These are phyloP conservation scores for Polia nebulosa DNA, from an alignment of 2,888 invertebrate species.

Conservation along the genomic window DNA sequence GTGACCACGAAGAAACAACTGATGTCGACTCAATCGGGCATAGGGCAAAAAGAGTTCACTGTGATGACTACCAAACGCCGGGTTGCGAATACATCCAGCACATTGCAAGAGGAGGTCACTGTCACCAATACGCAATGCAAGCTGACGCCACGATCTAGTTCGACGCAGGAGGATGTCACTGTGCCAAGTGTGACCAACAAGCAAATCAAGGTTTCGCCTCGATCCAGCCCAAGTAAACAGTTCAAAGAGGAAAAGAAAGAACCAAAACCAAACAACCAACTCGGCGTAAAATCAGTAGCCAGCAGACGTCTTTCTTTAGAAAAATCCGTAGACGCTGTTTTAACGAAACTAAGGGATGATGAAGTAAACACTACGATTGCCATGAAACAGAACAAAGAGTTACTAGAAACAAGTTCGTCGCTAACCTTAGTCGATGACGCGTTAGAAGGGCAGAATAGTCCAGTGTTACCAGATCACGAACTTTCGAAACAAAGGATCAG, in stretches of 20 bases:
- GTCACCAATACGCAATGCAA: not conserved
- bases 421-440: constrained; percentile 83
- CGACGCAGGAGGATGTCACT: no score
- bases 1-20: constrained; percentile 40
- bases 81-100: no score
- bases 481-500: not conserved
- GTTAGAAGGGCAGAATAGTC: constrained; percentile 49
- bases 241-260: not conserved
- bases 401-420: constrained; percentile 79
- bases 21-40: constrained; percentile 21
- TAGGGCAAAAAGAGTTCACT: constrained; percentile 55
- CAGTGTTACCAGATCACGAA: not conserved
- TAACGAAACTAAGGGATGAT: constrained; percentile 67
- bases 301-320: constrained; percentile 70
- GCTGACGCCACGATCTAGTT: not conserved
- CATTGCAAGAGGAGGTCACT: not conserved
- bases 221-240: not conserved
- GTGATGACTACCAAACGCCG: not conserved
- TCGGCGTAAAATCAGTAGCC: constrained; percentile 57
- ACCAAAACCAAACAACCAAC: constrained; percentile 19
- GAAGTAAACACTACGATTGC: constrained; percentile 81
- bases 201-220: not conserved
- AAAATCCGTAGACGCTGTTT: constrained; percentile 65
- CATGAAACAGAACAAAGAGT: constrained; percentile 81
- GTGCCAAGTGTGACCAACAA: not conserved